Base-by-base conservation (phyloP, 2,888 invertebrate species). In the Eupithecia inturbata region DNA sequence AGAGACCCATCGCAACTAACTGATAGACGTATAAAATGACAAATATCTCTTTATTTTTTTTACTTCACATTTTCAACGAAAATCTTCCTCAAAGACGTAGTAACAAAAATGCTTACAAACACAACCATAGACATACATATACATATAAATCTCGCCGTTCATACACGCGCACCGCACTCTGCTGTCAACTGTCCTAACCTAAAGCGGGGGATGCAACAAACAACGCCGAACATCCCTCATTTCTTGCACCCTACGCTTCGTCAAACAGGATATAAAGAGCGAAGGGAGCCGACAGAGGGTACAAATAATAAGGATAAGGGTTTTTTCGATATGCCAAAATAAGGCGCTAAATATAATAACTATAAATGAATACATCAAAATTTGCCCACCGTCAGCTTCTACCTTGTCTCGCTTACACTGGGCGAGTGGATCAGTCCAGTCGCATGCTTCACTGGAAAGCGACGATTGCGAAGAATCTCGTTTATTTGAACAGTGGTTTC, bases 81-180 rank as follows among this genome's bases (percentile, higher is more conserved):
- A 91, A 89, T 84, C 79, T 81, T 85, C 83, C 84, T 87, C 82
- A 88, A 88, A 84, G 85, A 87, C 87, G 84, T 87, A 84, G 85
- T 89, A 91, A 90, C 88, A 91, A 91, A 90, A 80, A 88, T 86
- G 86, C 87, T 84, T 85, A 88, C 87, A 89, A 88, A 90, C 89
- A 91, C 91, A 92, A 92, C 91, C 91, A 72, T 88, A 84, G 83
- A 87, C 85, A 85, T 82, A 85, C 79, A 81, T 77, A 53, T 79
- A 82, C 79, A 81, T 76, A 80, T 77, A 82, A 71, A 67, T 63
- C 69, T 67, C 67, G 70, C 73, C 68, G 26, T 26, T 57, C 57
- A 4, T 14, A 73, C 69, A 64, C 74, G 28, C 72, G 67, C 77
- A 39, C 70, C 49, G 1, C 33, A 19, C 64, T 68, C 33, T 39